phyloP scores from a whole-genome alignment of 2,888 invertebrate species.

The Cheilosia impressa region DNA sequence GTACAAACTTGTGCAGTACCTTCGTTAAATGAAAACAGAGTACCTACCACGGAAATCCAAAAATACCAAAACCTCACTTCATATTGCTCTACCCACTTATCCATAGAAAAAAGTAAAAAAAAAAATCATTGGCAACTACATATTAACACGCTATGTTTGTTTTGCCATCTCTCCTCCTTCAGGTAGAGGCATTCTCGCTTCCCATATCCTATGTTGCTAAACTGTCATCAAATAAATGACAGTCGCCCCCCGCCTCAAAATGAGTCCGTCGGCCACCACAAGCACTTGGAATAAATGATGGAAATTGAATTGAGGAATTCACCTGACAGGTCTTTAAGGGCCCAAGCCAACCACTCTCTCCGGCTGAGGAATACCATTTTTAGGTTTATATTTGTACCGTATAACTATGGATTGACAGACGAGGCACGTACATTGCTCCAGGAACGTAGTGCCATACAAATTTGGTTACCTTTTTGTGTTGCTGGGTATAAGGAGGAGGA shows the following conservation, averaged over 20 bases:
- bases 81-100: background rate
- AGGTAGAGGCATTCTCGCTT: constrained; percentile 29
- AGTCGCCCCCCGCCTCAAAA: constrained; percentile 3
- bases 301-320: constrained; percentile 69
- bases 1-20: constrained; percentile 10
- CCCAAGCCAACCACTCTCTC: no score
- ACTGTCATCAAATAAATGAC: constrained; percentile 66
- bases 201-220: constrained; percentile 30
- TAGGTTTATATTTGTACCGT: background rate
- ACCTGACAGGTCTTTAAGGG: constrained; percentile 32
- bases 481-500: background rate
- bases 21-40: constrained; percentile 14
- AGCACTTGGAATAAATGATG: constrained; percentile 69
- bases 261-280: constrained; percentile 36
- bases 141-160: constrained; percentile 54
- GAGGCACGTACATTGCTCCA: constrained; percentile 49
- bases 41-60: constrained; percentile 7
- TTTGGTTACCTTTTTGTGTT: constrained; percentile 39
- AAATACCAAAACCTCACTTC: constrained; percentile 15
- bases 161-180: constrained; percentile 26
- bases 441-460: constrained; percentile 38
- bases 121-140: background rate
- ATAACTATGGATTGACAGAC: constrained; percentile 36
- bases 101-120: background rate
- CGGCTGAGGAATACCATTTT: background rate